Conservation (phyloP, 23 tunicate species). For the Aplidium turbinatum region DNA sequence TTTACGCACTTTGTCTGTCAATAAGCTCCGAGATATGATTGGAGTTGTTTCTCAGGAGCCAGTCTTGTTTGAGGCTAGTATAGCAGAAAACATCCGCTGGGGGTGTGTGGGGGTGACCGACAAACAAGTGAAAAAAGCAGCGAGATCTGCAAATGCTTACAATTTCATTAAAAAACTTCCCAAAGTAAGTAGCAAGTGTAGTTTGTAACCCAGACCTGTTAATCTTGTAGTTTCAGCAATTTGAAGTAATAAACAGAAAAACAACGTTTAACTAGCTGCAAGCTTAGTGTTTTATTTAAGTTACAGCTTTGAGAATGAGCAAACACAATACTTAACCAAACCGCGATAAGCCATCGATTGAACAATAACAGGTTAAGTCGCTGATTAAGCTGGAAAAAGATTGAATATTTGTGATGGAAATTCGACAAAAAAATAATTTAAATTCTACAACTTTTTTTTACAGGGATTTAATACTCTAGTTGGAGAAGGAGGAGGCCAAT, state of each 20-base stretch:
- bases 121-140: conserved; percentile 71
- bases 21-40: conserved; percentile 60
- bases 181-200: conserved; percentile 27
- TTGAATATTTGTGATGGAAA: no score
- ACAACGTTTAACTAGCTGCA: no score
- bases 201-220: no score
- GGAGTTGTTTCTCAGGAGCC: conserved; percentile 98
- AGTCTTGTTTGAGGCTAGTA: conserved; percentile 73
- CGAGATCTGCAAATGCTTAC: conserved; percentile 85
- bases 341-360: no score
- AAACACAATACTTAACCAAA: no score
- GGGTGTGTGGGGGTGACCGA: conserved; percentile 78
- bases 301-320: no score
- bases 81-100: conserved; percentile 91
- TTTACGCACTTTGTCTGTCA: conserved; percentile 40
- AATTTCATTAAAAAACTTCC: conserved; percentile 80
- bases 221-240: no score
- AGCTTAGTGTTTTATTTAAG: no score
- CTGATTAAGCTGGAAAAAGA: no score
- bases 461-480: conserved; percentile 94
- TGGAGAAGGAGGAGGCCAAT: conserved; percentile 96
- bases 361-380: no score
- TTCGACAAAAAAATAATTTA: no score
- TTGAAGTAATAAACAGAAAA: no score
- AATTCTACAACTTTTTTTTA: not conserved